Percentiles rank a stretch among this genome's conserved stretches.
Evolutionary conservation across 2,888 invertebrate genomes (phyloP).

Genomic region (Chaitophorus viminalis): DNA sequence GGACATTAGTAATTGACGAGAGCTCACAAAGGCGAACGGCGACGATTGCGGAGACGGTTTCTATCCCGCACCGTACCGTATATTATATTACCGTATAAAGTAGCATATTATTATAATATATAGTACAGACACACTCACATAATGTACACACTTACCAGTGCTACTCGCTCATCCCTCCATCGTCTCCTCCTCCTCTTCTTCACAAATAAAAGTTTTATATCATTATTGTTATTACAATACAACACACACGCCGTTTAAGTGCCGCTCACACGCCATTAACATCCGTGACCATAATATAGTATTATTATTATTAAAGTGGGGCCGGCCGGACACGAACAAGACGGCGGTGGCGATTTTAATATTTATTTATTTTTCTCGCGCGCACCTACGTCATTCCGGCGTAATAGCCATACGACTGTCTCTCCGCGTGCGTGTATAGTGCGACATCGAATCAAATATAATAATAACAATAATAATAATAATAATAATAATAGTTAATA

Average conservation of each 20-base stretch:
- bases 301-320: background rate
- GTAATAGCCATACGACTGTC: background rate
- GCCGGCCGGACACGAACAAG: conserved; percentile 13
- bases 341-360: background rate
- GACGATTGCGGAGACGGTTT: background rate
- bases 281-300: background rate
- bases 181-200: background rate
- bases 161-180: background rate
- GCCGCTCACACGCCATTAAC: conserved; percentile 6
- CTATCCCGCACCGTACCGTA: background rate
- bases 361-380: background rate
- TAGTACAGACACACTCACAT: background rate
- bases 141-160: background rate
- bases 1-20: background rate
- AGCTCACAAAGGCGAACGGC: background rate
- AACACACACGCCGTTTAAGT: background rate
- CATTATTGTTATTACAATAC: background rate
- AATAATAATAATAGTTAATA: too few relatives aligned
- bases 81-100: too few relatives aligned
- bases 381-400: background rate
- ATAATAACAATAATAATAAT: background rate
- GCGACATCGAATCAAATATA: background rate
- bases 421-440: background rate
- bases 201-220: background rate
- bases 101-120: too few relatives aligned